Base-by-base conservation (phyloP, 2,797 vertebrate genomes). In the Trematomus bernacchii region DNA sequence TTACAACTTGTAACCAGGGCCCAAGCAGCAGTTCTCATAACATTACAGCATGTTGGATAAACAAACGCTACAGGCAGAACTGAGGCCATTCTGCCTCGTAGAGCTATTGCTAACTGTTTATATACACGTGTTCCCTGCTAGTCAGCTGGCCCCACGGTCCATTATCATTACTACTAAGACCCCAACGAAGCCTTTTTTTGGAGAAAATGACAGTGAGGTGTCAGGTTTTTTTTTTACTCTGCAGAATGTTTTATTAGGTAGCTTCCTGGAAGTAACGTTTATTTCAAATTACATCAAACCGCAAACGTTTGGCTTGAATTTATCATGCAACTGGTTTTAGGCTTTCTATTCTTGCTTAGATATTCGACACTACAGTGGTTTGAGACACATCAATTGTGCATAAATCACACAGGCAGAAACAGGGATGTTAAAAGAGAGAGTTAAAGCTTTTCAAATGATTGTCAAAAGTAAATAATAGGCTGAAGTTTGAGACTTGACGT, bases 31-130 rank as follows among this genome's bases (percentile, higher is more conserved):
- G 84, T 87, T 93, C 91, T 93, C 90, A 93, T 91, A 93, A 91
- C 91, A 93, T 92, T 89, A 91, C 87, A 76, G 83, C 86, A 87
- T 53, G 87, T 77, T 93, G 89, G 90, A 93, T 94, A 95, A 95
- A 94, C 91, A 95, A 94, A 92, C 80, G 51, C 82, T 63, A 79
- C 66, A 74, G 82, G 82, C 87, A 68, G 84, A 27, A 7, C 82
- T 65, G 67, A 85, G 80, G 83, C 76, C 79, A 51, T 37, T 70
- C 82, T 71, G 71, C 64, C 69, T 75, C 60, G 8, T 52, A 44
- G 19, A 52, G 81, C 52, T 73, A 64, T 50, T 21, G 66, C 73
- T 82, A 76, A 82, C 85, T 89, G 85, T 92, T 90, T 85, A 83
- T 90, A 85, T 87, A 78, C 85, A 81, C 76, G 75, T 85, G 73